These are phyloP conservation scores for Sebastes oblongus DNA, from an alignment of 2,797 vertebrate genomes.

Conservation along the genomic window DNA sequence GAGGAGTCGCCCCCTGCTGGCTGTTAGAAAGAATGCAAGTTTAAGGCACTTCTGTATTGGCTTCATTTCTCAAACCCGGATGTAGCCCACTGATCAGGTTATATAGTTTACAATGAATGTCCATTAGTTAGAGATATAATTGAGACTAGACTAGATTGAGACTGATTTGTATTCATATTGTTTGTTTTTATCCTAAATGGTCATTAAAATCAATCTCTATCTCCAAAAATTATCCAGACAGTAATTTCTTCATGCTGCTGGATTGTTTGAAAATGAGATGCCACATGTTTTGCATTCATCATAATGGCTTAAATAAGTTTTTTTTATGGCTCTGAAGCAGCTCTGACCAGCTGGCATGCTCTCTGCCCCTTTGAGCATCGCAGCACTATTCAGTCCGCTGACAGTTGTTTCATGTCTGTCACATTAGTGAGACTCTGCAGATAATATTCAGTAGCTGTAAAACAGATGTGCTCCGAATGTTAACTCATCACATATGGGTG, in stretches of 20 bases:
- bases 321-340: constrained; percentile 15
- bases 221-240: background rate
- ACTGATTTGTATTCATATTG: background rate
- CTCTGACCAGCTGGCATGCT: constrained; percentile 46
- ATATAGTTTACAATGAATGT: background rate
- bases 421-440: constrained; percentile 34
- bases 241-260: background rate
- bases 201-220: background rate
- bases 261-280: background rate
- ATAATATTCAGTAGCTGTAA: constrained; percentile 45
- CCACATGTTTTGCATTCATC: constrained; percentile 37
- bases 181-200: background rate
- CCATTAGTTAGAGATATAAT: background rate
- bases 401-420: constrained; percentile 50
- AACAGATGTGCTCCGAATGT: constrained; percentile 47
- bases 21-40: too few species aligned
- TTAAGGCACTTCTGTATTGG: too few species aligned
- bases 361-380: constrained; percentile 25
- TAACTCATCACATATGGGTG: constrained; percentile 24
- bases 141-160: too few species aligned
- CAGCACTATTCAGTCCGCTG: constrained; percentile 7
- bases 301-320: constrained; percentile 15
- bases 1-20: too few species aligned
- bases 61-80: too few species aligned
- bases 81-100: too few species aligned